A percentile compares a stretch with the other conserved stretches of the same genome.
These are phyloP conservation scores for Apotomis betuletana DNA, from an alignment of 2,888 invertebrate genomes.

Conservation along the genomic window DNA sequence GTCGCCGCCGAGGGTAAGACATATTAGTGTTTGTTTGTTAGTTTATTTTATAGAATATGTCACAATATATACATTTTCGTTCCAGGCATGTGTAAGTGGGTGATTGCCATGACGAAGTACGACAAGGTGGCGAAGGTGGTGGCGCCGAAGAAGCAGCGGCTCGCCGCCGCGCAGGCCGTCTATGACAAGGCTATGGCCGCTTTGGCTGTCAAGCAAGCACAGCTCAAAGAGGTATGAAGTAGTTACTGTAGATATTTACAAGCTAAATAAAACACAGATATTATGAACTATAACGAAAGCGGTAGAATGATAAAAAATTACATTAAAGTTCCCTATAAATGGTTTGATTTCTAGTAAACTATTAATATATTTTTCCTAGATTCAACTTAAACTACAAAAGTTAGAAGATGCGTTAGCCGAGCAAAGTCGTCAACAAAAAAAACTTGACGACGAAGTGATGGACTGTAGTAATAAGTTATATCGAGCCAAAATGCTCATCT, in stretches of 20 bases:
- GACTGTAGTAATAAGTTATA: slow-evolving; percentile 94
- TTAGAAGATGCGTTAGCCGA: slow-evolving; percentile 88
- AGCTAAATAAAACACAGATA: too few relatives aligned
- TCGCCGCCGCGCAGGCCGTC: slow-evolving; percentile 93
- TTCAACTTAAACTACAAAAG: slow-evolving; percentile 86
- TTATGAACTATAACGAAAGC: too few relatives aligned
- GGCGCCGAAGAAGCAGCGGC: slow-evolving; percentile 96
- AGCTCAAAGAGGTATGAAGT: slow-evolving; percentile 84
- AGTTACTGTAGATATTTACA: neutral
- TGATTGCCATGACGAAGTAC: slow-evolving; percentile 96
- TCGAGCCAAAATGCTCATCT: slow-evolving; percentile 95
- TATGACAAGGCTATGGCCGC: slow-evolving; percentile 89
- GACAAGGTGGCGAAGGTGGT: slow-evolving; percentile 96
- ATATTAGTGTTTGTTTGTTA: neutral
- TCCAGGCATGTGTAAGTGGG: slow-evolving; percentile 94
- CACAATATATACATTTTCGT: neutral
- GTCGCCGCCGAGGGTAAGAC: slow-evolving; percentile 92
- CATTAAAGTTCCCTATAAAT: too few relatives aligned
- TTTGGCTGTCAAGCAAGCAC: slow-evolving; percentile 90
- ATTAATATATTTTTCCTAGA: slow-evolving; percentile 52
- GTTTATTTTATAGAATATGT: neutral
- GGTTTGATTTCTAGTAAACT: too few relatives aligned
- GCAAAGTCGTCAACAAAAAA: slow-evolving; percentile 86
- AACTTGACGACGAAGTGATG: slow-evolving; percentile 92
- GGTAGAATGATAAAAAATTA: too few relatives aligned